Conservation (phyloP, 2,888 invertebrate species). For the Meghimatium bilineatum region DNA sequence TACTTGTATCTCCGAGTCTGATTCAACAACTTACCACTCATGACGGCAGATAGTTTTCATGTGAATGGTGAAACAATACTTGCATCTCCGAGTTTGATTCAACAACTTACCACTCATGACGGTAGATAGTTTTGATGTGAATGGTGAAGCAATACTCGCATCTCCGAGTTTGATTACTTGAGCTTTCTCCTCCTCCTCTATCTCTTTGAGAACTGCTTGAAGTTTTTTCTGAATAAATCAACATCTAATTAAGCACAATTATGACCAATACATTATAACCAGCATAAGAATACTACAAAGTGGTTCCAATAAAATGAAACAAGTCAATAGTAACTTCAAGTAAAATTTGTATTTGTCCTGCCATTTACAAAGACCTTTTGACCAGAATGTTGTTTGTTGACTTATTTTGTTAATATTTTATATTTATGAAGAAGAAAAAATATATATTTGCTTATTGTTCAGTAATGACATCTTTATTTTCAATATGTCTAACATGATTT, state of each 20-base stretch:
- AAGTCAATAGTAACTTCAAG: not conserved
- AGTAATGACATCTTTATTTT: no score
- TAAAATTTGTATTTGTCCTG: no score
- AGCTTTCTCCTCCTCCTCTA: conserved; percentile 82
- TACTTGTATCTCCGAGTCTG: conserved; percentile 97
- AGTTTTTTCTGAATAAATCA: conserved; percentile 64
- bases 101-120: conserved; percentile 73
- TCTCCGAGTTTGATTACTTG: conserved; percentile 97
- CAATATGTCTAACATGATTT: no score
- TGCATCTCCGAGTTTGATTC: conserved; percentile 97
- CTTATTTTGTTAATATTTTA: no score
- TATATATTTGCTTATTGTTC: no score
- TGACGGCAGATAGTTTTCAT: conserved; percentile 90
- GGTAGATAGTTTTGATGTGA: conserved; percentile 97
- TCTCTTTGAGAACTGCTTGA: conserved; percentile 67
- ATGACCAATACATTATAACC: not conserved
- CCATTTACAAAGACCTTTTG: no score
- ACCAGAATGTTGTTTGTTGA: no score
- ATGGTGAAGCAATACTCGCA: conserved; percentile 99
- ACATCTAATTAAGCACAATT: no score
- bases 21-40: conserved; percentile 81
- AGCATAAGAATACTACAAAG: not conserved
- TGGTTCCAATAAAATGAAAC: not conserved
- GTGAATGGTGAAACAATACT: conserved; percentile 99
- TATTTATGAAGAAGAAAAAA: no score